Evolutionary conservation across 2,113 vertebrate species (phyloP), one percentile per base, ranked within the genome.

Genomic region (Bufo bufo): DNA sequence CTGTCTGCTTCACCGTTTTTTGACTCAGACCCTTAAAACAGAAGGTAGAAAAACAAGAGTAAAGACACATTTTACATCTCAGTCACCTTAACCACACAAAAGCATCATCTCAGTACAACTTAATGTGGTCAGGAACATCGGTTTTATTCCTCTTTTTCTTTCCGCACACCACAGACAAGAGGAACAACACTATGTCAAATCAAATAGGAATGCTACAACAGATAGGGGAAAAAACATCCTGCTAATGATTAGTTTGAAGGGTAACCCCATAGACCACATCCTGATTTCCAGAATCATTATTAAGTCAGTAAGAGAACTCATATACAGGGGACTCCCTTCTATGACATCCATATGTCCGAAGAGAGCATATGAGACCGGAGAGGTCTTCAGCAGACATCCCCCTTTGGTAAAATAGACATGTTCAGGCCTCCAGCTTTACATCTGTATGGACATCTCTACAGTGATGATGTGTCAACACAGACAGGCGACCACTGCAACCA

Each of bases 1-100:
- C 95, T 92, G 92, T 96, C 96, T 92, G 95, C 95, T 94, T 96
- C 96, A 92, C 95, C 95, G 94, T 96, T 96, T 95, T 95, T 96
- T 92, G 95, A 96, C 92, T 96, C 95, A 19, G 95, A 96, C 89
- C 95, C 96, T 96, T 93, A 87, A 91, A 93, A 91, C 93, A 90
- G 92, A 93, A 78, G 91, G 87, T 90, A 43, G 4, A 90, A 86
- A 77, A 7, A 54, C 89, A 93, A 90, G 93, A 82, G 90, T 43
- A 85, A 33, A 75, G 11, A 50, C 54, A 84, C n/a, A 74, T 83
- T 14, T 90, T 78, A 69, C 89, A 90, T 90, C 90, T 82, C 56
- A 85, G 80, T 20, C 90, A 89, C 43, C 33, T 50, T 63, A 47
- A 58, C 7, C 6, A 52, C 8, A 45, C 77, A 75, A 82, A 69